Evolutionary conservation across 2,797 vertebrate genomes (phyloP).

Genomic region (Acanthopagrus latus): DNA sequence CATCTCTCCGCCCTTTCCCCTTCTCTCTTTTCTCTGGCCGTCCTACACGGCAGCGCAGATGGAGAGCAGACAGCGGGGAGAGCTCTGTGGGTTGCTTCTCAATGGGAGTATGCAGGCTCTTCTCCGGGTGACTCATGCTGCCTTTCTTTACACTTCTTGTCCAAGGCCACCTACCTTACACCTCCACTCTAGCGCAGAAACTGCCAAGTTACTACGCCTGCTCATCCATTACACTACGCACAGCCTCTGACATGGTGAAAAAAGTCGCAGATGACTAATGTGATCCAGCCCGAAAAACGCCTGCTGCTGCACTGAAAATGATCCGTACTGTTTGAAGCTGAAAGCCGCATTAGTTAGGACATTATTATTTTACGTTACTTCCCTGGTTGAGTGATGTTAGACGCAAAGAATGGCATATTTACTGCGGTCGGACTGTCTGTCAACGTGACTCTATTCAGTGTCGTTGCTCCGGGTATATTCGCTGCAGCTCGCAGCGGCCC

Average conservation of each 20-base stretch:
- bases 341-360: constrained; percentile 7
- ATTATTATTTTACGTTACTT: constrained; percentile 6
- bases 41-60: constrained; percentile 56
- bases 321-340: constrained; percentile 23
- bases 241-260: constrained; percentile 49
- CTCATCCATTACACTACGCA: constrained; percentile 65
- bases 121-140: constrained; percentile 74
- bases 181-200: constrained; percentile 65
- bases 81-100: constrained; percentile 70
- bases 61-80: constrained; percentile 50
- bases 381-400: constrained; percentile 4
- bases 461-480: neutral
- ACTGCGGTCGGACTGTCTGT: constrained; percentile 1
- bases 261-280: constrained; percentile 61
- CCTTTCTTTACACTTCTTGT: constrained; percentile 73
- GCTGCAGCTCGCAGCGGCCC: neutral
- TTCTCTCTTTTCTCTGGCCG: constrained; percentile 16
- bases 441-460: neutral
- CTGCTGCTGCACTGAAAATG: constrained; percentile 41
- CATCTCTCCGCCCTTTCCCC: constrained; percentile 21
- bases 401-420: constrained; percentile 7
- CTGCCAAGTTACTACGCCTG: constrained; percentile 63
- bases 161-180: constrained; percentile 78
- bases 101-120: constrained; percentile 64
- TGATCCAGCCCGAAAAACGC: constrained; percentile 33